Base-by-base conservation (phyloP, 2,797 vertebrate genomes). In the Amniataba percoides region DNA sequence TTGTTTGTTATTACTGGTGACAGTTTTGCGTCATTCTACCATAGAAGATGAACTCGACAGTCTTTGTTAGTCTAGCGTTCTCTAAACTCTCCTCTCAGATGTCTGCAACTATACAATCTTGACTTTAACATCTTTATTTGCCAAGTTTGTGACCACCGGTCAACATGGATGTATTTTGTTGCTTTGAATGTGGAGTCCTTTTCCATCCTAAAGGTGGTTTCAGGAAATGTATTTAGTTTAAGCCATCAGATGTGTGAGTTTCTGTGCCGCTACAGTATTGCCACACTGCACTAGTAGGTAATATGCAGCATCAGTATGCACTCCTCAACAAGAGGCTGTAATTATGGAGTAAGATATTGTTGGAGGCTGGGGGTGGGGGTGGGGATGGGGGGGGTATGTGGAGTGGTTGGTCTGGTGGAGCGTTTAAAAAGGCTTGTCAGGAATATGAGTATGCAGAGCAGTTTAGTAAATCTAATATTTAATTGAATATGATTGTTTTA, bases 401-500 rank as follows among this genome's bases (percentile, higher is more conserved):
- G 78, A 75, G 81, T 86, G 89, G 71, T 76, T 70, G 72, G 60
- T 75, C 69, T 87, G 84, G 56, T 69, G 57, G 71, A 39, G 73
- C 25, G 7, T 88, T 87, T 87, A 67, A 86, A 90, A 88, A 76
- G 85, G 83, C 88, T 91, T 71, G 78, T 89, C 88, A 81, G 78
- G 57, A 88, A 73, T 71, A 81, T 25, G 46, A 89, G 80, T 87
- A 71, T 57, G 71, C 42, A 5, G 78, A 88, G 84, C 85, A 68
- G 89, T 90, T 90, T 73, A 85, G 69, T 86, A 92, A 91, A 94
- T 94, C 83, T 90, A 81, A 93, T 91, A 91, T 92, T 93, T 94
- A 95, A 96, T 95, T 95, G 92, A 95, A 94, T 91, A 76, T 88
- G 92, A 95, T 95, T 95, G 93, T 95, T 95, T 95, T 95, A 95